Conservation (phyloP, 2,797 vertebrate species). For the Caiman crocodilus region DNA sequence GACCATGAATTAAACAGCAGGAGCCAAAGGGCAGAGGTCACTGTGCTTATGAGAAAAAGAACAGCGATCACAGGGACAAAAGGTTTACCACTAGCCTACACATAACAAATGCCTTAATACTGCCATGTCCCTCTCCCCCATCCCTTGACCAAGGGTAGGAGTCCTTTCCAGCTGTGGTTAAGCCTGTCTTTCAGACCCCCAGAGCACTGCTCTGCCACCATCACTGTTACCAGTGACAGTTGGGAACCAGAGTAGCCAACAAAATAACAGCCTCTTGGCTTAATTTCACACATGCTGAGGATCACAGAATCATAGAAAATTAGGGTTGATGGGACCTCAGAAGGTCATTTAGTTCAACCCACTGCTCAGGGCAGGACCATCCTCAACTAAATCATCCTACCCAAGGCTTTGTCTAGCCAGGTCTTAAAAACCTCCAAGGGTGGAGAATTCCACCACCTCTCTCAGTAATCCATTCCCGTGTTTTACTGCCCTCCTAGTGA, state of each 20-base stretch:
- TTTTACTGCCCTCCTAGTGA: too few species aligned
- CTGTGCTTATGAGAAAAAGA: neutral
- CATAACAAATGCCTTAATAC: neutral
- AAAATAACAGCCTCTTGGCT: neutral
- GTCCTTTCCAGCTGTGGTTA: neutral
- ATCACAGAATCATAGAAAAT: neutral
- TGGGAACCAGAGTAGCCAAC: neutral
- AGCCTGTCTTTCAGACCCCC: neutral
- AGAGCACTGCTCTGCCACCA: neutral
- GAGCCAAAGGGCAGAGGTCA: neutral
- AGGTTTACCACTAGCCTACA: neutral
- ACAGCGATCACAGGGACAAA: neutral
- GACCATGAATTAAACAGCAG: neutral
- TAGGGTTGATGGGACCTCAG: too few species aligned
- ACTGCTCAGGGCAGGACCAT: too few species aligned
- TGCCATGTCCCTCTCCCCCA: too few species aligned
- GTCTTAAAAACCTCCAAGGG: too few species aligned
- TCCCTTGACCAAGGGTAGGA: neutral
- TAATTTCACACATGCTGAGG: neutral
- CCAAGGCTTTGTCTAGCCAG: too few species aligned
- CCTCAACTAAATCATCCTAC: too few species aligned
- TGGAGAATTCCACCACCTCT: too few species aligned
- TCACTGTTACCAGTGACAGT: neutral
- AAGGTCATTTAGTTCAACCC: too few species aligned
- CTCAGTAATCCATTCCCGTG: too few species aligned